These are phyloP conservation scores for Phanerotoma sp. DNA, from an alignment of 2,888 invertebrate species.

Conservation along the genomic window DNA sequence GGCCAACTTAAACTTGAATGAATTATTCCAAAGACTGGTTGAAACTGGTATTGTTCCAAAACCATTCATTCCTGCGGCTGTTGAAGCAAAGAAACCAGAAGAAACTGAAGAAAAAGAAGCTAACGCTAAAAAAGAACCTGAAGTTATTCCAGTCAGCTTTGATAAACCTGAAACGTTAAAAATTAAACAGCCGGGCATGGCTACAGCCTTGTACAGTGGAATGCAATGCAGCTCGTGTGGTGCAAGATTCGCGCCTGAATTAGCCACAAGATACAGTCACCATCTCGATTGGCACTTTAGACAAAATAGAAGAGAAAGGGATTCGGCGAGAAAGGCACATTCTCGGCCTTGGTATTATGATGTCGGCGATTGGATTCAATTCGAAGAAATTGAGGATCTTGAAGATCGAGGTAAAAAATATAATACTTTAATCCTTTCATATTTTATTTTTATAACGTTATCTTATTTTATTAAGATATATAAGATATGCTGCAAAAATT, in stretches of 20 bases:
- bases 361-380: constrained; percentile 89
- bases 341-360: constrained; percentile 90
- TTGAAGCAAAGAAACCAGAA: constrained; percentile 46
- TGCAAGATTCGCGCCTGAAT: constrained; percentile 86
- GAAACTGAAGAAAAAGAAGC: constrained; percentile 46
- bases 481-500: too few relatives aligned
- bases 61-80: constrained; percentile 45
- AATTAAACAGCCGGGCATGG: constrained; percentile 73
- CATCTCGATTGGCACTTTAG: constrained; percentile 99
- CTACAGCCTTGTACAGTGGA: constrained; percentile 76
- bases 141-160: constrained; percentile 68
- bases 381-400: constrained; percentile 88
- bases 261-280: constrained; percentile 86
- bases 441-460: neutral
- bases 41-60: constrained; percentile 77
- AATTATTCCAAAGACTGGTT: constrained; percentile 82
- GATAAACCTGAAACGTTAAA: constrained; percentile 72
- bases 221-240: constrained; percentile 98
- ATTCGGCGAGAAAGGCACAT: constrained; percentile 80
- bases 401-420: constrained; percentile 75
- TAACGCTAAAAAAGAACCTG: constrained; percentile 47
- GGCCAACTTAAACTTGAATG: constrained; percentile 69
- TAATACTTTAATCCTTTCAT: too few relatives aligned
- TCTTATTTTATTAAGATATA: too few relatives aligned
- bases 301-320: constrained; percentile 86